These are phyloP conservation scores for Semibalanus balanoides DNA, from an alignment of 1,140 invertebrate genomes.

Conservation along the genomic window DNA sequence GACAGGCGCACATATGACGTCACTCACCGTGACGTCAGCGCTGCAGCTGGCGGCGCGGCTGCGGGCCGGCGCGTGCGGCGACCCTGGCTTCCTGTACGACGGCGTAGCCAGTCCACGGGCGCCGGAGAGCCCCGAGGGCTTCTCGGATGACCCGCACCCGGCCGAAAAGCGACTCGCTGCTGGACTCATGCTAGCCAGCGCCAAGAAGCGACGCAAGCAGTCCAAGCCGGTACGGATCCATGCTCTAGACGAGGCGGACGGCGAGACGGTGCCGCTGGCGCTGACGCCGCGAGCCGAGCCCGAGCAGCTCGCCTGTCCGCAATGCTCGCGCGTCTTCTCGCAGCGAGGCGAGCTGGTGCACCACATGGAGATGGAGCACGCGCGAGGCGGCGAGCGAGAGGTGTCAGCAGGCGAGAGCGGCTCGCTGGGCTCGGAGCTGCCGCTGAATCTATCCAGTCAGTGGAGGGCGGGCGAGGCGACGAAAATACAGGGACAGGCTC, in stretches of 20 bases:
- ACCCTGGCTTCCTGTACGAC: too few species aligned
- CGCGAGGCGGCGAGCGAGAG: too few species aligned
- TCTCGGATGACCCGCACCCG: too few species aligned
- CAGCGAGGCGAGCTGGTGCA: not conserved
- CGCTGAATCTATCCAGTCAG: not conserved
- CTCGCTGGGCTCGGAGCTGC: not conserved
- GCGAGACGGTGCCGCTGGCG: not conserved
- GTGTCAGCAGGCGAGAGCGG: not conserved
- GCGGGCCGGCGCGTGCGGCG: too few species aligned
- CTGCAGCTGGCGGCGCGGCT: too few species aligned
- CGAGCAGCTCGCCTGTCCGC: not conserved
- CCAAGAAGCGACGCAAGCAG: constrained; percentile 30
- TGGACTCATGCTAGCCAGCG: not conserved
- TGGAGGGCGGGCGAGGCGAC: too few species aligned
- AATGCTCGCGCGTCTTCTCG: not conserved
- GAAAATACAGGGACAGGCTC: too few species aligned
- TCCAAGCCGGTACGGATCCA: constrained; percentile 28
- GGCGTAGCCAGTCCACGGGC: too few species aligned
- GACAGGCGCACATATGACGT: too few species aligned
- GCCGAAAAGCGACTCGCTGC: too few species aligned
- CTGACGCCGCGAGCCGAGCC: not conserved
- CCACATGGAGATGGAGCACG: not conserved
- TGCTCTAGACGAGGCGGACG: constrained; percentile 23
- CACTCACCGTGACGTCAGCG: too few species aligned
- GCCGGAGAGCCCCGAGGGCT: too few species aligned